Evolutionary conservation across 2,113 vertebrate genomes (phyloP), one percentile per base, ranked within the genome.

Genomic region (Aptenodytes forsteri): DNA sequence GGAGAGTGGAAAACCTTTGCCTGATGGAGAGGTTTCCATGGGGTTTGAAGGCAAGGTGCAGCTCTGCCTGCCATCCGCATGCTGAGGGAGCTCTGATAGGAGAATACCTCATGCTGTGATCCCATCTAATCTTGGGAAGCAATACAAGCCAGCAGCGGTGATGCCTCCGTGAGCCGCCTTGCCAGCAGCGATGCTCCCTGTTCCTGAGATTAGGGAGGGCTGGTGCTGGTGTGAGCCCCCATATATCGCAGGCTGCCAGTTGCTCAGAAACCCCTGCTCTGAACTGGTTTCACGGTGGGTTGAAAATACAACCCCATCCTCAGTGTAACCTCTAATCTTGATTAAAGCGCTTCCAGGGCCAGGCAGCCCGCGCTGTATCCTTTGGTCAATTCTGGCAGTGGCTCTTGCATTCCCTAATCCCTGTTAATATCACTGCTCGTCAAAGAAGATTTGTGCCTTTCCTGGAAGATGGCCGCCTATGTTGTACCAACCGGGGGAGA

Each of bases 391-490:
- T 91, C 89, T 87, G 90, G 66, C 70, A 49, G 65, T n/a, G 78
- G 40, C 62, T 89, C 46, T 84, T 78, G 69, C 87, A 72, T 93
- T 95, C 84, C 78, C 77, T 96, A 97, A 96, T 97, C 95, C 94
- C 87, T 87, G 77, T 83, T 96, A 97, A 96, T 94, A 96, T 96
- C 83, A 80, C 84, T 80, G 94, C 94, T 87, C 93, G 81, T 96
- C 94, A 97, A 96, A 94, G 95, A 84, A 94, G 96, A 97, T 96
- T 96, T 97, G 89, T 96, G 95, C 93, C 84, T 94, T 96, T 96
- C 94, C 81, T 93, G 91, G 91, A 96, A 96, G 89, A 91, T 7
- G 14, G 77, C 21, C 0, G 27, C 70, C 44, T 95, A 13, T 95
- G 95, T 84, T 82, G 65, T 87, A 93, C 65, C 50, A 67, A 4